Conservation (phyloP, 2,888 invertebrate genomes). For the Pseudococcus longispinus region DNA sequence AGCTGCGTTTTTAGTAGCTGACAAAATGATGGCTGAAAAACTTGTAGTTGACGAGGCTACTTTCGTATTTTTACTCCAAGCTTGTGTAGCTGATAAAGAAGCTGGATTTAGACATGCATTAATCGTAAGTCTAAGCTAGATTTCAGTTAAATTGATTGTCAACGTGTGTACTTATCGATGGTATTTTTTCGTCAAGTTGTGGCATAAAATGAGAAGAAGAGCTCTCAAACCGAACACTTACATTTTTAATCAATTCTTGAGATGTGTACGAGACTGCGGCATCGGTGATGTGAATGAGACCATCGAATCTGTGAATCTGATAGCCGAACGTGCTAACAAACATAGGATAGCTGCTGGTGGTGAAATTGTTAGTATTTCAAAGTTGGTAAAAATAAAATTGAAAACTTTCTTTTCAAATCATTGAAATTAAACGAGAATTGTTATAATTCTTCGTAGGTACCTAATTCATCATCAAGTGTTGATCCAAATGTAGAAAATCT, state of each 20-base stretch:
- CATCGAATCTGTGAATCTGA: conserved; percentile 65
- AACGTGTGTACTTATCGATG: neutral
- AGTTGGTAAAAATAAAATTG: no score
- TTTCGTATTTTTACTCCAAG: conserved; percentile 81
- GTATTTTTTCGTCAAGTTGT: conserved; percentile 66
- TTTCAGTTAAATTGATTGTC: neutral
- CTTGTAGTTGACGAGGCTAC: conserved; percentile 72
- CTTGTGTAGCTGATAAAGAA: conserved; percentile 79
- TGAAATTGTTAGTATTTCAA: neutral
- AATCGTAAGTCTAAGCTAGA: conserved; percentile 63
- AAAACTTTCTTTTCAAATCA: neutral
- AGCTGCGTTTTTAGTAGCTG: conserved; percentile 80
- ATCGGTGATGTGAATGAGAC: conserved; percentile 73
- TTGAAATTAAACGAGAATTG: neutral
- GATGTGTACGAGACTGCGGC: conserved; percentile 81
- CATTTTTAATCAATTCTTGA: conserved; percentile 81
- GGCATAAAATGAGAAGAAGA: conserved; percentile 78
- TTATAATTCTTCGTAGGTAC: neutral
- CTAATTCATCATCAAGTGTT: neutral
- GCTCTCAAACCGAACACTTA: conserved; percentile 74
- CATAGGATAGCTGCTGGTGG: neutral
- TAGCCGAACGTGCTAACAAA: conserved; percentile 49
- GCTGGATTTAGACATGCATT: conserved; percentile 84
- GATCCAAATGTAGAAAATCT: neutral
- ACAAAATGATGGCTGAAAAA: conserved; percentile 78